These are phyloP conservation scores for Aphelenchoides avenae DNA, from an alignment of 1,140 invertebrate species.

Conservation along the genomic window DNA sequence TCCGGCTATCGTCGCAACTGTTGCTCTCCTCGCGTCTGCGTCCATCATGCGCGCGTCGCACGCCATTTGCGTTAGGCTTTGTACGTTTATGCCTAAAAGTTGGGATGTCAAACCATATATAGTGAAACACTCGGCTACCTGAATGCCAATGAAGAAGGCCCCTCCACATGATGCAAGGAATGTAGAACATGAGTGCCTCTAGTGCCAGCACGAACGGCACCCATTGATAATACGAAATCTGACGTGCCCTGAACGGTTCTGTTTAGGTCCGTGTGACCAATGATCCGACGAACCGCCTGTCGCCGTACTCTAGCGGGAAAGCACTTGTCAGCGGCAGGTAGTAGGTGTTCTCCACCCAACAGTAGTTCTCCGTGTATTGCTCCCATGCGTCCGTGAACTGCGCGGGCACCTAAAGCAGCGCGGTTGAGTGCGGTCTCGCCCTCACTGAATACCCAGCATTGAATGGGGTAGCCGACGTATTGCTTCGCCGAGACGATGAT, in stretches of 20 bases:
- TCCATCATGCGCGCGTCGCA: slow-evolving; percentile 60
- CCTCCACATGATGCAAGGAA: slow-evolving; percentile 63
- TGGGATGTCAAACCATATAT: background rate
- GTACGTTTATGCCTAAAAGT: slow-evolving; percentile 57
- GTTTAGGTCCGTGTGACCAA: background rate
- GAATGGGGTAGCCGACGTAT: slow-evolving; percentile 59
- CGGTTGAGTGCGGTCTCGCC: background rate
- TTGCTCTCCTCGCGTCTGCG: slow-evolving; percentile 54
- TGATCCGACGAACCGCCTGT: slow-evolving; percentile 40
- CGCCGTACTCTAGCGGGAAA: slow-evolving; percentile 57
- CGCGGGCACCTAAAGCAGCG: slow-evolving; percentile 53
- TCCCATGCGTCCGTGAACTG: slow-evolving; percentile 60
- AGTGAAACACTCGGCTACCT: slow-evolving; percentile 30
- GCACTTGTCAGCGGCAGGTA: slow-evolving; percentile 58
- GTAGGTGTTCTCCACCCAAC: slow-evolving; percentile 60
- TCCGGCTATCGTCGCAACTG: slow-evolving; percentile 58
- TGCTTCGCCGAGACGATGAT: slow-evolving; percentile 59
- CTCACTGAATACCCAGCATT: slow-evolving; percentile 43
- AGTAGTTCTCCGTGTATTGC: slow-evolving; percentile 58
- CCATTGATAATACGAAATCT: slow-evolving; percentile 63
- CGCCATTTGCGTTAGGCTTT: slow-evolving; percentile 58
- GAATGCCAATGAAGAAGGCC: slow-evolving; percentile 60
- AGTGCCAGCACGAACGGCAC: slow-evolving; percentile 62
- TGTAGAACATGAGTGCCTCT: slow-evolving; percentile 65
- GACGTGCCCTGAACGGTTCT: slow-evolving; percentile 53